These are phyloP conservation scores for Drosophila picticornis DNA, from an alignment of 2,888 invertebrate genomes.

Conservation along the genomic window DNA sequence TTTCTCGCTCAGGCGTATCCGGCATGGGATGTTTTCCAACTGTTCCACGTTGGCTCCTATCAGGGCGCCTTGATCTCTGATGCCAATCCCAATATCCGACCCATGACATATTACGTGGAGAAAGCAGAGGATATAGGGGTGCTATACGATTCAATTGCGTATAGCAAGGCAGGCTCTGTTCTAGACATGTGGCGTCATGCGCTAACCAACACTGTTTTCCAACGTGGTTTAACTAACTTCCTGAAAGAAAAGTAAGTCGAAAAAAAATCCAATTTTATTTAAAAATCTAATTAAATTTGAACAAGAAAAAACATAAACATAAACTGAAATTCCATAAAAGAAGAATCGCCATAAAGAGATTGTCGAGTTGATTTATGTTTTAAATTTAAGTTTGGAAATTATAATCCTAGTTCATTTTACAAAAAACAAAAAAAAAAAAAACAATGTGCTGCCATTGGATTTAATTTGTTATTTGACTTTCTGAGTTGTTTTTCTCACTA, in stretches of 20 bases:
- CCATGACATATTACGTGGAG: slow-evolving; percentile 92
- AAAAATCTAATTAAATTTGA: not conserved
- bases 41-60: slow-evolving; percentile 90
- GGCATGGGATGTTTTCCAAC: slow-evolving; percentile 91
- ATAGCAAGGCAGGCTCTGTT: slow-evolving; percentile 93
- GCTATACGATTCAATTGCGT: slow-evolving; percentile 94
- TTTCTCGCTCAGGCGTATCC: slow-evolving; percentile 85
- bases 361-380: not conserved
- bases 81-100: slow-evolving; percentile 91
- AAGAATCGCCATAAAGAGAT: not conserved
- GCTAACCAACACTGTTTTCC: slow-evolving; percentile 78
- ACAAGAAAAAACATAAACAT: not conserved
- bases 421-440: no score
- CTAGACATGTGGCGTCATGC: slow-evolving; percentile 83
- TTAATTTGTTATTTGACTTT: not conserved
- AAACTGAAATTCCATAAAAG: not conserved
- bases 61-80: slow-evolving; percentile 91
- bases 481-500: not conserved
- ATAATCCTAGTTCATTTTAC: not conserved
- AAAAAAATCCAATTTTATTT: not conserved
- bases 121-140: slow-evolving; percentile 93
- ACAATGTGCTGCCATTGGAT: no score
- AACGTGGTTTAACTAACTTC: slow-evolving; percentile 79
- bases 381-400: not conserved
- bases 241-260: slow-evolving; percentile 76